Evolutionary conservation across 2,113 vertebrate genomes (phyloP).

Genomic region (Gymnarchus niloticus): DNA sequence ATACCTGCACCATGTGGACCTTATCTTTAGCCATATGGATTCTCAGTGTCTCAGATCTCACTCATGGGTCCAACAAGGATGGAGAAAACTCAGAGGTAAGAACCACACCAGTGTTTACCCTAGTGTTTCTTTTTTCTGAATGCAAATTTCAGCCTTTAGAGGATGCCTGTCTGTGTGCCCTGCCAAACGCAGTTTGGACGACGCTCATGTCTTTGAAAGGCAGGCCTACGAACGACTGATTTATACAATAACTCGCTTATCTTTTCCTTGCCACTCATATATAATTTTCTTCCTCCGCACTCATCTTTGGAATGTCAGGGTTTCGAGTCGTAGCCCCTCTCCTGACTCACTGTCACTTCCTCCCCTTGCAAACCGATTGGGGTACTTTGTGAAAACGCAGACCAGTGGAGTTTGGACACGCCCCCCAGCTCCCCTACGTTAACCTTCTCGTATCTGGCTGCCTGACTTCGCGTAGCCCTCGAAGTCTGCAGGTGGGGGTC

Average conservation of each 20-base stretch:
- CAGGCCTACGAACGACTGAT: background rate
- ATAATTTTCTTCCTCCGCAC: background rate
- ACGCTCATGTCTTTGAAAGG: background rate
- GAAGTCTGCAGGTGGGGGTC: background rate
- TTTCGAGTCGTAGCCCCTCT: background rate
- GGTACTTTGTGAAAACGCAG: background rate
- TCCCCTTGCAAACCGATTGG: background rate
- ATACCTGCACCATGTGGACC: conserved; percentile 27
- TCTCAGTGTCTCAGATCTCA: conserved; percentile 1
- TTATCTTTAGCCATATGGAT: conserved; percentile 20
- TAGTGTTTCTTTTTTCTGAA: background rate
- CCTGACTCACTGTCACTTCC: background rate
- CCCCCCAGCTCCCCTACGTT: too few relatives aligned
- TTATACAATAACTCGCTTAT: background rate
- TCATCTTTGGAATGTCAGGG: background rate
- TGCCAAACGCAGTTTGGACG: background rate
- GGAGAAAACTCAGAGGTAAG: conserved; percentile 23
- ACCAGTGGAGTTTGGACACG: background rate
- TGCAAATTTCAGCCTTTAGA: background rate
- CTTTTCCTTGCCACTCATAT: background rate
- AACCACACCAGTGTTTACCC: background rate
- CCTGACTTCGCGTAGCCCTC: background rate
- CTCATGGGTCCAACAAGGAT: background rate
- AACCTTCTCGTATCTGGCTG: background rate
- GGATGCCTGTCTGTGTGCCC: background rate